Evolutionary conservation across 1,140 invertebrate species (phyloP), one percentile per base, ranked within the genome.

Genomic region (Papilio polyxenes): DNA sequence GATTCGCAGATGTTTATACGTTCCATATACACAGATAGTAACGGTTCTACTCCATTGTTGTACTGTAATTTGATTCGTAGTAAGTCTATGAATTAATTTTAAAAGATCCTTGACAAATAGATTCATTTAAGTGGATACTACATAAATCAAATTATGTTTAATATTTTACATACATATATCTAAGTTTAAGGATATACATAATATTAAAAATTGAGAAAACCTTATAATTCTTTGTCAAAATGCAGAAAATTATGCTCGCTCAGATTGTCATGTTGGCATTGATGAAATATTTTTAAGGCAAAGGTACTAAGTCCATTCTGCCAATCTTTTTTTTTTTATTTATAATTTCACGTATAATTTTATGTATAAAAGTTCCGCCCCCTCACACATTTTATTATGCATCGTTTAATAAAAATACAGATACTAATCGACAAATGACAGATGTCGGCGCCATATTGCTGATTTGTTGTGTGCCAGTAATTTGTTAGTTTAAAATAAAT

Each of bases 361-460:
- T 7, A 7, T 15, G 56, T 59, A n/a, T 59, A 59, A 59, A 59
- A 59, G 15, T 6, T 75, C 11, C 82, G 77, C 17, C 69, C 72
- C 82, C 49, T 75, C 78, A 62, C 49, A 82, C 77, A 83, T 83
- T 83, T 72, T 82, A 76, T 80, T 75, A 75, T 3, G 48, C 3
- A 48, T 48, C 72, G 72, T 75, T 78, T 75, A 80, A 82, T 83
- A 44, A 3, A 44, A 44, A 3, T 44, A 7, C 40, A 75, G 78
- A 76, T 82, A 31, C 23, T 31, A 80, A 82, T 82, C 75, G 81
- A 83, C 83, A 81, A 87, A 62, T 62, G 81, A 59, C 86, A 87
- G 86, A 87, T 87, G 86, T 87, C 62, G 59, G 23, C 81, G 82
- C 51, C 82, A 83, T 84, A 40, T 82, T 83, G 83, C 31, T 83